Evolutionary conservation across 2,888 invertebrate genomes (phyloP).

Genomic region (Xestia rhomboidea): DNA sequence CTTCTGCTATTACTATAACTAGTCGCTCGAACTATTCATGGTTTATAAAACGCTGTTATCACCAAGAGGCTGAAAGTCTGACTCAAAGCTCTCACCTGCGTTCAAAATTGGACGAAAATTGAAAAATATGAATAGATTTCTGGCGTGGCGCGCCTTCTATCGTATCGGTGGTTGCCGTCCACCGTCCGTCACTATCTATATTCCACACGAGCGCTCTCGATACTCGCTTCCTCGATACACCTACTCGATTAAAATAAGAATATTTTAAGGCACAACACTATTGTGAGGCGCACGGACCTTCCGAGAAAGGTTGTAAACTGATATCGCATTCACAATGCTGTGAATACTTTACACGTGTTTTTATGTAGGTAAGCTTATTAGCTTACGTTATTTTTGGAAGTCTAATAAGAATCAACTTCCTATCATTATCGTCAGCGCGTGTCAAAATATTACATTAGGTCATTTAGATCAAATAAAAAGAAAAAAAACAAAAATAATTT

Average conservation of each 20-base stretch:
- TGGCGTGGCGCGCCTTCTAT: slow-evolving; percentile 74
- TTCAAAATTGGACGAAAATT: slow-evolving; percentile 76
- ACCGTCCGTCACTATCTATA: slow-evolving; percentile 88
- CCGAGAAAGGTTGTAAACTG: slow-evolving; percentile 77
- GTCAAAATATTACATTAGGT: slow-evolving; percentile 15
- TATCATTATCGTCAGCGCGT: slow-evolving; percentile 1
- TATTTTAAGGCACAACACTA: slow-evolving; percentile 84
- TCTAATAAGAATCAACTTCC: background rate
- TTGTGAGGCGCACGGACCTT: slow-evolving; percentile 76
- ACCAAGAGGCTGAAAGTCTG: slow-evolving; percentile 31
- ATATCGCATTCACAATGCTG: slow-evolving; percentile 71
- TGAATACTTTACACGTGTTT: slow-evolving; percentile 67
- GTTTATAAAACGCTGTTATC: slow-evolving; percentile 34
- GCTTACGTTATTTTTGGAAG: slow-evolving; percentile 17
- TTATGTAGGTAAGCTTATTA: slow-evolving; percentile 46
- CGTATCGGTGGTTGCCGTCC: slow-evolving; percentile 78
- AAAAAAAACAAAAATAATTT: slow-evolving; percentile 38
- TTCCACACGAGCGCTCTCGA: slow-evolving; percentile 87
- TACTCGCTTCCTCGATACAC: slow-evolving; percentile 84
- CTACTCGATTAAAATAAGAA: slow-evolving; percentile 89
- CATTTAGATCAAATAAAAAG: slow-evolving; percentile 1
- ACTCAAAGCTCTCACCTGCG: slow-evolving; percentile 52
- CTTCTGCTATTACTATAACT: background rate
- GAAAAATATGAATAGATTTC: slow-evolving; percentile 86
- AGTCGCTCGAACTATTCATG: background rate